Conservation (phyloP, 2,888 invertebrate genomes). For the Hypomecis atomaria region DNA sequence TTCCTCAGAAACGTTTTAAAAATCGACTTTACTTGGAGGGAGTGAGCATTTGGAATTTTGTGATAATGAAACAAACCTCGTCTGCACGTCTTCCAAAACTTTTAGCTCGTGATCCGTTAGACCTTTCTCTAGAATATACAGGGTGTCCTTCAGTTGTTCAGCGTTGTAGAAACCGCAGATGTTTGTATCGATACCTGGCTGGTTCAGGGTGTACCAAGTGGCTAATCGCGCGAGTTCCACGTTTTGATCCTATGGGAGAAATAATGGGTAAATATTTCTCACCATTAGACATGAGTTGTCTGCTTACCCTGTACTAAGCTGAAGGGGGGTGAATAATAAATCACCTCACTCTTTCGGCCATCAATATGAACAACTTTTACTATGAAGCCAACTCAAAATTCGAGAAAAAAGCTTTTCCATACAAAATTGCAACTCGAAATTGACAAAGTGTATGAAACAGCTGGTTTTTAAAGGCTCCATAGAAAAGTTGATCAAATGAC, state of each 20-base stretch:
- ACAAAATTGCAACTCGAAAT: too few relatives aligned
- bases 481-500: too few relatives aligned
- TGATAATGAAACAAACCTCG: conserved; percentile 77
- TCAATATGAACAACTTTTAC: too few relatives aligned
- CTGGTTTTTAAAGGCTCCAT: too few relatives aligned
- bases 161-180: conserved; percentile 91
- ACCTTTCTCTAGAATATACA: conserved; percentile 86
- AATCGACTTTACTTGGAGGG: background rate
- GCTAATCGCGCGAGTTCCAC: conserved; percentile 90
- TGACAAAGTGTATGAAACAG: too few relatives aligned
- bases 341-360: too few relatives aligned
- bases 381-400: too few relatives aligned
- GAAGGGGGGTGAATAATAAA: too few relatives aligned
- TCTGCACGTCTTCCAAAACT: conserved; percentile 86
- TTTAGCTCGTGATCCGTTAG: conserved; percentile 87
- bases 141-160: conserved; percentile 85
- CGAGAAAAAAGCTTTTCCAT: too few relatives aligned
- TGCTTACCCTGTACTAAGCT: too few relatives aligned
- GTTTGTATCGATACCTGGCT: conserved; percentile 87
- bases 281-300: too few relatives aligned
- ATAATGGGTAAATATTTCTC: background rate
- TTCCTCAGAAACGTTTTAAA: background rate
- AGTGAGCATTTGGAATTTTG: too few relatives aligned
- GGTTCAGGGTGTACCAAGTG: conserved; percentile 86
- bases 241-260: conserved; percentile 70